Percentiles rank a stretch among this genome's conserved stretches.
phyloP scores from a whole-genome alignment of 2,113 vertebrate genomes.

The pig (Sus scrofa) region T2T-Sscrofa CM000830.6:4676001-4676500 shows the following conservation, averaged over 20 bases:
- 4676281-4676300: background rate
- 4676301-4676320: background rate
- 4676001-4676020: too few relatives aligned
- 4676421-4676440: background rate
- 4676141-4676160: background rate
- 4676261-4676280: background rate
- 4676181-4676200: background rate
- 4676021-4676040: too few relatives aligned
- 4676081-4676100: too few relatives aligned
- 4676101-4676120: too few relatives aligned
- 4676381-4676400: background rate
- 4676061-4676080: too few relatives aligned
- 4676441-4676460: background rate
- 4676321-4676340: too few relatives aligned
- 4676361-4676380: background rate
- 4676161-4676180: too few relatives aligned
- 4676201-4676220: background rate
- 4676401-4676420: too few relatives aligned
- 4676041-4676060: too few relatives aligned
- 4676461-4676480: background rate
- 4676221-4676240: too few relatives aligned
- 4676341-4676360: too few relatives aligned
- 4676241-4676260: fast-evolving
- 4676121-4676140: fast-evolving
- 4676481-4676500: background rate